A percentile compares a stretch with the other conserved stretches of the same genome.
Evolutionary conservation across 2,113 vertebrate genomes (phyloP).

Genomic region (Lycaon pictus): DNA sequence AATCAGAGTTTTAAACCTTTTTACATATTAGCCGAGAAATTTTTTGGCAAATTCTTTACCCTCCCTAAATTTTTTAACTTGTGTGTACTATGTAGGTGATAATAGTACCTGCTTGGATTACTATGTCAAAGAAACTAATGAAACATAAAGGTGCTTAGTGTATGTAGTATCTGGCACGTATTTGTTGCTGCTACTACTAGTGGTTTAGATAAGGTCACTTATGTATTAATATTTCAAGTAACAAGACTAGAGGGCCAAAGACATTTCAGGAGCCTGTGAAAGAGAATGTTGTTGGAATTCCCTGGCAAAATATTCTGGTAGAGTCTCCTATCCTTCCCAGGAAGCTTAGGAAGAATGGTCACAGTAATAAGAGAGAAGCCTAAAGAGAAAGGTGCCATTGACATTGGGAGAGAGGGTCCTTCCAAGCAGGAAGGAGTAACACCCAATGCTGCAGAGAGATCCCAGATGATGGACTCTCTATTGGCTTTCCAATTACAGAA

Average conservation of each 20-base stretch:
- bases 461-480: not conserved
- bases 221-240: not conserved
- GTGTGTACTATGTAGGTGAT: not conserved
- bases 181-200: not conserved
- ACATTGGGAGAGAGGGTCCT: not conserved
- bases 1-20: conserved; percentile 9
- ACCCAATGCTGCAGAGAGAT: not conserved
- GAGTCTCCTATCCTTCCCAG: not conserved
- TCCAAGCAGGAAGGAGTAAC: not conserved
- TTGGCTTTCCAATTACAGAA: not conserved
- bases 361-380: not conserved
- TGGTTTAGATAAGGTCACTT: not conserved
- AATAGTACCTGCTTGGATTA: not conserved
- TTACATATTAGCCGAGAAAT: conserved; percentile 18
- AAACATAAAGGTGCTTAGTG: not conserved
- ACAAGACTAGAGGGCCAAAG: not conserved
- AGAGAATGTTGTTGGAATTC: not conserved
- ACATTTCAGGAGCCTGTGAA: not conserved
- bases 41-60: not conserved
- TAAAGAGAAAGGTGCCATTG: not conserved
- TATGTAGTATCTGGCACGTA: not conserved
- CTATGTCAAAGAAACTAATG: not conserved
- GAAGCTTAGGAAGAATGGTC: not conserved
- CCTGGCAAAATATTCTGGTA: not conserved
- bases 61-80: not conserved